A percentile compares a stretch with the other conserved stretches of the same genome.
phyloP scores from a whole-genome alignment of 2,888 invertebrate species.

The Choristoneura rosaceana region DNA sequence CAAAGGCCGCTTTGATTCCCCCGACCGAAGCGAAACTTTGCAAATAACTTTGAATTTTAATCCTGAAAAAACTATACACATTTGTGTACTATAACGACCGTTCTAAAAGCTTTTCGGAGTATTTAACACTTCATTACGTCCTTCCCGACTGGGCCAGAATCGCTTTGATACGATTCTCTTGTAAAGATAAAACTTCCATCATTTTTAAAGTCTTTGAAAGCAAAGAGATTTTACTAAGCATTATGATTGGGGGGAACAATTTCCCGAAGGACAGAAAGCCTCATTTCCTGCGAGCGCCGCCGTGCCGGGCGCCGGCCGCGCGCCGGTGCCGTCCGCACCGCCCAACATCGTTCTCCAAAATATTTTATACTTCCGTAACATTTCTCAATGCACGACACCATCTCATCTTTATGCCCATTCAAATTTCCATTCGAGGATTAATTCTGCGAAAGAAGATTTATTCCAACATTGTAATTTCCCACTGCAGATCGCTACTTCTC shows the following conservation, averaged over 20 bases:
- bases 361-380: slow-evolving; percentile 80
- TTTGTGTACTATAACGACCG: neutral
- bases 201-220: slow-evolving; percentile 76
- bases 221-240: slow-evolving; percentile 73
- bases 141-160: slow-evolving; percentile 3
- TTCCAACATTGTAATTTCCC: slow-evolving; percentile 33
- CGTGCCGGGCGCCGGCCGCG: slow-evolving; percentile 48
- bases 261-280: slow-evolving; percentile 80
- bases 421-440: slow-evolving; percentile 57
- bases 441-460: slow-evolving; percentile 34
- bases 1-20: slow-evolving; percentile 62
- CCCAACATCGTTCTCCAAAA: slow-evolving; percentile 66
- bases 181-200: slow-evolving; percentile 74
- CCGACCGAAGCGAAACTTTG: slow-evolving; percentile 47
- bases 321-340: slow-evolving; percentile 25
- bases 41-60: slow-evolving; percentile 25
- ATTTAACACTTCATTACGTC: slow-evolving; percentile 46
- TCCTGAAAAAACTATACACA: slow-evolving; percentile 16
- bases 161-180: slow-evolving; percentile 56
- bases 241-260: slow-evolving; percentile 82
- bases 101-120: slow-evolving; percentile 3
- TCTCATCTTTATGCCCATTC: slow-evolving; percentile 62
- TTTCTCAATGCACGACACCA: slow-evolving; percentile 72
- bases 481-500: slow-evolving; percentile 28
- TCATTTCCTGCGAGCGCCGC: slow-evolving; percentile 79